Evolutionary conservation across 2,888 invertebrate genomes (phyloP).

Genomic region (Drosophila ochracea): DNA sequence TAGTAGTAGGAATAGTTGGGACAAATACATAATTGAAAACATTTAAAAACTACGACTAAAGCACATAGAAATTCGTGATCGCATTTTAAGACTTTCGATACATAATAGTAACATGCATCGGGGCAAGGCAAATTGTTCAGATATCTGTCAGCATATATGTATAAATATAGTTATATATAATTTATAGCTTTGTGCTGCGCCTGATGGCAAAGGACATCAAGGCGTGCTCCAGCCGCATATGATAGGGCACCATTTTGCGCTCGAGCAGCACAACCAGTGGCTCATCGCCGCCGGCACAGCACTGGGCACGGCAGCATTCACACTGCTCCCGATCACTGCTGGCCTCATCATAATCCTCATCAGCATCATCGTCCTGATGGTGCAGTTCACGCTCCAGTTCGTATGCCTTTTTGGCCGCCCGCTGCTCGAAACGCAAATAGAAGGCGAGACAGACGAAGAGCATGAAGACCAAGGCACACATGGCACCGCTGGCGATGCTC

Average conservation of each 20-base stretch:
- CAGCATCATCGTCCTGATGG: slow-evolving; percentile 26
- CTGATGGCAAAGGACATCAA: slow-evolving; percentile 77
- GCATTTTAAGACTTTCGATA: slow-evolving; percentile 30
- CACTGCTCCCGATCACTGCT: slow-evolving; percentile 53
- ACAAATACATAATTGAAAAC: slow-evolving; percentile 28
- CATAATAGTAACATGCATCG: slow-evolving; percentile 34
- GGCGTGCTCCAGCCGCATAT: slow-evolving; percentile 74
- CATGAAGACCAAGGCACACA: slow-evolving; percentile 87
- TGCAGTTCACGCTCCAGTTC: slow-evolving; percentile 62
- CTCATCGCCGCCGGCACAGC: slow-evolving; percentile 59
- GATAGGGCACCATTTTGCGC: slow-evolving; percentile 61
- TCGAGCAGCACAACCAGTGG: slow-evolving; percentile 42
- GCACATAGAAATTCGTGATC: slow-evolving; percentile 63
- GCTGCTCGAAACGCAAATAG: slow-evolving; percentile 87
- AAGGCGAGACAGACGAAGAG: slow-evolving; percentile 87
- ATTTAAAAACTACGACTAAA: slow-evolving; percentile 54
- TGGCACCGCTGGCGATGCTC: slow-evolving; percentile 92
- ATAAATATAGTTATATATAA: slow-evolving; percentile 21
- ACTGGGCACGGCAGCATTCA: slow-evolving; percentile 63
- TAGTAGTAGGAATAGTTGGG: slow-evolving; percentile 13
- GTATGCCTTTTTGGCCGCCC: slow-evolving; percentile 71
- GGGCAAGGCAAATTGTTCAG: slow-evolving; percentile 35
- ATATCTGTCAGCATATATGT: slow-evolving; percentile 18
- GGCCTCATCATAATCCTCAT: slow-evolving; percentile 17
- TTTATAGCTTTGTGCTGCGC: slow-evolving; percentile 75